phyloP scores from a whole-genome alignment of 2,888 invertebrate species.

The Iselma pallidipennis region DNA sequence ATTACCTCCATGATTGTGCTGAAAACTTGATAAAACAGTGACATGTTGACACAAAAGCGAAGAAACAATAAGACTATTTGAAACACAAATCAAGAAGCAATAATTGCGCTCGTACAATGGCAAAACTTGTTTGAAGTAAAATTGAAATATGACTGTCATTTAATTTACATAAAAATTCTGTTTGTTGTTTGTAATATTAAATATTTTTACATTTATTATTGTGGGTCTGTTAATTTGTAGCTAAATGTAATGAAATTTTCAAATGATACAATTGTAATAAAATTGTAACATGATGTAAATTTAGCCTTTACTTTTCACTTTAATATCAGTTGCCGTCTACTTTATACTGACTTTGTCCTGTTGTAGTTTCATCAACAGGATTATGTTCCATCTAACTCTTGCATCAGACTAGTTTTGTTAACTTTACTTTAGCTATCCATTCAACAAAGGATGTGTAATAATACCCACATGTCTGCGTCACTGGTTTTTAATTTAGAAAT shows the following conservation, averaged over 20 bases:
- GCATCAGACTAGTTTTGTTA: background rate
- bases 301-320: background rate
- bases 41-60: background rate
- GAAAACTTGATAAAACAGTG: background rate
- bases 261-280: background rate
- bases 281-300: too few relatives aligned
- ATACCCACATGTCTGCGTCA: background rate
- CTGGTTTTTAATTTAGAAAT: background rate
- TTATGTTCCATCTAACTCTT: background rate
- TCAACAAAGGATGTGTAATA: background rate
- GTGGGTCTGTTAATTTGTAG: background rate
- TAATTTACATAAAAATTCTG: background rate
- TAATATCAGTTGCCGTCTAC: background rate
- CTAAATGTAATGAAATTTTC: background rate
- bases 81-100: background rate
- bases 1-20: constrained; percentile 5
- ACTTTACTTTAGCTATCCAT: background rate
- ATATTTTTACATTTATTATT: background rate
- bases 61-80: background rate
- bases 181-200: background rate
- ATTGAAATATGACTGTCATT: background rate
- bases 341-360: background rate
- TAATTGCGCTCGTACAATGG: background rate
- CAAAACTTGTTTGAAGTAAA: background rate
- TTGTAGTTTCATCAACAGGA: background rate